phyloP scores from a whole-genome alignment of 2,113 vertebrate genomes.

The Triplophysa rosa region DNA sequence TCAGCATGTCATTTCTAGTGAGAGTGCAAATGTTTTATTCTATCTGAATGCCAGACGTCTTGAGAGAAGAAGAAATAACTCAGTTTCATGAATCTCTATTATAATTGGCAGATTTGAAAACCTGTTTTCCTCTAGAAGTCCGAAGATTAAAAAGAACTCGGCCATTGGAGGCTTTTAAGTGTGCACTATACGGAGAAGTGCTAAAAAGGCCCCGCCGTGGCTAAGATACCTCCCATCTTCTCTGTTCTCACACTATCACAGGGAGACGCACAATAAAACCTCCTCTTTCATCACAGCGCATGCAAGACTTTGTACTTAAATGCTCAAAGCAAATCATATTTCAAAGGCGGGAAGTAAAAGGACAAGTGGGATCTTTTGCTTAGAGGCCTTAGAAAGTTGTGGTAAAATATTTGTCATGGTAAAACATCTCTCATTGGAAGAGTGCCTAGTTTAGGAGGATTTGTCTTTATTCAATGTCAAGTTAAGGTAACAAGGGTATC shows the following conservation, averaged over 20 bases:
- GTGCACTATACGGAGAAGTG: slow-evolving; percentile 65
- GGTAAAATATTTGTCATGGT: slow-evolving; percentile 34
- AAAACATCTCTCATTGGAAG: slow-evolving; percentile 26
- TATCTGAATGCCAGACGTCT: slow-evolving; percentile 30
- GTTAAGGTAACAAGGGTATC: not conserved
- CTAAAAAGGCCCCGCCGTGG: slow-evolving; percentile 60
- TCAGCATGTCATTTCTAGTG: not conserved
- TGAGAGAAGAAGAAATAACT: slow-evolving; percentile 50
- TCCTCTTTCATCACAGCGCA: slow-evolving; percentile 88
- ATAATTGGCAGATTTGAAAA: slow-evolving; percentile 65
- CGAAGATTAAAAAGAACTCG: slow-evolving; percentile 72
- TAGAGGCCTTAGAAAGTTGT: slow-evolving; percentile 60
- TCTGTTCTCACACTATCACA: slow-evolving; percentile 64
- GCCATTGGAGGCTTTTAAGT: slow-evolving; percentile 71
- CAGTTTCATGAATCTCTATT: slow-evolving; percentile 68
- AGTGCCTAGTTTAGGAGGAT: slow-evolving; percentile 12
- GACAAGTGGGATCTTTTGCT: slow-evolving; percentile 64
- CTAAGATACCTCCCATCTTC: slow-evolving; percentile 62
- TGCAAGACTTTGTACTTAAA: slow-evolving; percentile 88
- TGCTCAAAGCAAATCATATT: slow-evolving; percentile 99
- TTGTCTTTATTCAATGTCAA: not conserved
- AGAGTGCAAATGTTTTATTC: not conserved
- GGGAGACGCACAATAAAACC: slow-evolving; percentile 83
- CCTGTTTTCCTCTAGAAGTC: slow-evolving; percentile 62
- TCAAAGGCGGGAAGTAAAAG: slow-evolving; percentile 86